These are phyloP conservation scores for Parthenolecanium corni DNA, from an alignment of 2,888 invertebrate species.

Conservation along the genomic window DNA sequence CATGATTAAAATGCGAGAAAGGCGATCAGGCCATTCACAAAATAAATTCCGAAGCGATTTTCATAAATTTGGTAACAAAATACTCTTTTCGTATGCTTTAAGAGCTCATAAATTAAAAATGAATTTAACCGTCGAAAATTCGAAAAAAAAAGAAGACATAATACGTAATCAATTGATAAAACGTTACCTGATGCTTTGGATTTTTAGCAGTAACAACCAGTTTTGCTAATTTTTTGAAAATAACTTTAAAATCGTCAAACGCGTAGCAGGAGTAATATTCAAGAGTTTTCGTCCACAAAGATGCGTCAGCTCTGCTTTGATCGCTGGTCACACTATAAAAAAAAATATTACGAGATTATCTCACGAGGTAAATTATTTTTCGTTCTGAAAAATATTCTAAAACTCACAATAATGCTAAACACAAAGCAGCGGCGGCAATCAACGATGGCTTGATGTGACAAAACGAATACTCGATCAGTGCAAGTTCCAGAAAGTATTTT, in stretches of 20 bases:
- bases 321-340: slow-evolving; percentile 30
- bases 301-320: slow-evolving; percentile 38
- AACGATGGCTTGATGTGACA: slow-evolving; percentile 69
- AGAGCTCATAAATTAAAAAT: too few relatives aligned
- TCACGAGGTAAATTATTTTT: too few relatives aligned
- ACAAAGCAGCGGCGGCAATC: slow-evolving; percentile 68
- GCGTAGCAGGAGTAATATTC: slow-evolving; percentile 64
- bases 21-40: too few relatives aligned
- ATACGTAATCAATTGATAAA: too few relatives aligned
- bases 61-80: too few relatives aligned
- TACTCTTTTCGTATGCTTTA: too few relatives aligned
- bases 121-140: too few relatives aligned
- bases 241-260: slow-evolving; percentile 54
- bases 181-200: slow-evolving; percentile 51
- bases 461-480: slow-evolving; percentile 67
- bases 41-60: too few relatives aligned
- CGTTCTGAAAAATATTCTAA: neutral
- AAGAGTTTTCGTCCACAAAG: slow-evolving; percentile 63
- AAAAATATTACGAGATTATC: too few relatives aligned
- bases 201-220: slow-evolving; percentile 56
- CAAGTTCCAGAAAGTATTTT: slow-evolving; percentile 82
- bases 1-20: too few relatives aligned
- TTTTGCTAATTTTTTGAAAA: slow-evolving; percentile 56
- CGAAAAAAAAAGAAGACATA: too few relatives aligned
- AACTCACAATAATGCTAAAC: slow-evolving; percentile 45